phyloP scores from a whole-genome alignment of 2,888 invertebrate genomes.

The Spodoptera exigua region DNA sequence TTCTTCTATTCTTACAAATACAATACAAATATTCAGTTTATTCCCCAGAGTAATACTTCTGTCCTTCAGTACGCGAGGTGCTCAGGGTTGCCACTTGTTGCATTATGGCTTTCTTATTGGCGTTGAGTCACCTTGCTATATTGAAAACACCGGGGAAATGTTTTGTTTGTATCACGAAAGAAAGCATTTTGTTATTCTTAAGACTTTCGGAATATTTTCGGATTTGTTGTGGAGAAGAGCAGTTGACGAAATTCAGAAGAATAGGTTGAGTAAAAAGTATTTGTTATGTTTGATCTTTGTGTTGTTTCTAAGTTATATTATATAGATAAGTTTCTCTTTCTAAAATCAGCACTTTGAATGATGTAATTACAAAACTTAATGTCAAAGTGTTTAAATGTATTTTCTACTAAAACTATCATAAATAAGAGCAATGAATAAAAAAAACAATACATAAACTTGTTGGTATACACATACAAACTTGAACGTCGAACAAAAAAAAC shows the following conservation, averaged over 20 bases:
- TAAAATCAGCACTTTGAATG: too few relatives aligned
- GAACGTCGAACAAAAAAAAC: too few relatives aligned
- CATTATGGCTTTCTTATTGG: constrained; percentile 41
- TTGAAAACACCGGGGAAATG: constrained; percentile 20
- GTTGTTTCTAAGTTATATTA: too few relatives aligned
- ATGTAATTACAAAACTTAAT: too few relatives aligned
- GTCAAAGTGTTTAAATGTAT: too few relatives aligned
- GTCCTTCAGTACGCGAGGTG: neutral
- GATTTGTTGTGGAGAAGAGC: neutral
- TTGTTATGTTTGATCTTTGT: too few relatives aligned
- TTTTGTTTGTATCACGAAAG: constrained; percentile 21
- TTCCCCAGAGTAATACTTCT: constrained; percentile 23
- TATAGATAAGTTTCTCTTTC: too few relatives aligned
- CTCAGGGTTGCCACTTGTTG: constrained; percentile 52
- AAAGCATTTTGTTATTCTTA: constrained; percentile 3
- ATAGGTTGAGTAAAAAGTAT: neutral
- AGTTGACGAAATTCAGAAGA: neutral
- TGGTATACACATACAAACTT: neutral
- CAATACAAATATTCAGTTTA: neutral
- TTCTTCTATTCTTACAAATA: too few relatives aligned
- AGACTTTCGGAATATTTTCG: neutral
- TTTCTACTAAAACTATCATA: too few relatives aligned
- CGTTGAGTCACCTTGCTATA: constrained; percentile 29
- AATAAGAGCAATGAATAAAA: too few relatives aligned
- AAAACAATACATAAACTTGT: neutral